Percentiles rank a stretch among this genome's conserved stretches.
Evolutionary conservation across 2,797 vertebrate species (phyloP).

Genomic region (Artibeus jamaicensis): DNA sequence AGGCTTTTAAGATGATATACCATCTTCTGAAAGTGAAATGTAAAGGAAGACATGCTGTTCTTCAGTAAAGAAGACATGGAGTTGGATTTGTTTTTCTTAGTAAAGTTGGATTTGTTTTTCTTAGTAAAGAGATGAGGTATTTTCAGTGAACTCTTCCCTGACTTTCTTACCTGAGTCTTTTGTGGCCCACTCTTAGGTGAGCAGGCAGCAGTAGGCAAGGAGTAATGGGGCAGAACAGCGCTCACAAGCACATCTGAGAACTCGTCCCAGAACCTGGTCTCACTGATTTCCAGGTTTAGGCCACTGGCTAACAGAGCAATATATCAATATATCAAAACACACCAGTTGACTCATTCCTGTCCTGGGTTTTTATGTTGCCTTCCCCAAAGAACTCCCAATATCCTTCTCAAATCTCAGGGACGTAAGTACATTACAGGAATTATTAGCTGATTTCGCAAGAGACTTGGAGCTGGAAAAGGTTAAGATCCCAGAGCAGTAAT

Average conservation of each 20-base stretch:
- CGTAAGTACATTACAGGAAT: constrained; percentile 4
- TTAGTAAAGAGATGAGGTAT: constrained; percentile 11
- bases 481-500: constrained; percentile 5
- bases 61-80: background rate
- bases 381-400: background rate
- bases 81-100: constrained; percentile 4
- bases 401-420: constrained; percentile 35
- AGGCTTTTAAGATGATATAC: constrained; percentile 72
- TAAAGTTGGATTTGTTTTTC: background rate
- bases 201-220: background rate
- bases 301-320: background rate
- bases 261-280: background rate
- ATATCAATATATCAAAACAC: constrained; percentile 8
- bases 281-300: background rate
- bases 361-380: background rate
- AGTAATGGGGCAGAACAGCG: background rate
- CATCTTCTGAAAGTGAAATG: constrained; percentile 38
- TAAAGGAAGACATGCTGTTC: constrained; percentile 6
- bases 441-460: constrained; percentile 12
- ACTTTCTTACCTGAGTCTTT: constrained; percentile 31
- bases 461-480: constrained; percentile 19
- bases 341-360: background rate
- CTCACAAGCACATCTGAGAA: background rate
- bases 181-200: background rate
- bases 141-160: background rate